These are phyloP conservation scores for Chorisops tibialis DNA, from an alignment of 2,888 invertebrate species.

Conservation along the genomic window DNA sequence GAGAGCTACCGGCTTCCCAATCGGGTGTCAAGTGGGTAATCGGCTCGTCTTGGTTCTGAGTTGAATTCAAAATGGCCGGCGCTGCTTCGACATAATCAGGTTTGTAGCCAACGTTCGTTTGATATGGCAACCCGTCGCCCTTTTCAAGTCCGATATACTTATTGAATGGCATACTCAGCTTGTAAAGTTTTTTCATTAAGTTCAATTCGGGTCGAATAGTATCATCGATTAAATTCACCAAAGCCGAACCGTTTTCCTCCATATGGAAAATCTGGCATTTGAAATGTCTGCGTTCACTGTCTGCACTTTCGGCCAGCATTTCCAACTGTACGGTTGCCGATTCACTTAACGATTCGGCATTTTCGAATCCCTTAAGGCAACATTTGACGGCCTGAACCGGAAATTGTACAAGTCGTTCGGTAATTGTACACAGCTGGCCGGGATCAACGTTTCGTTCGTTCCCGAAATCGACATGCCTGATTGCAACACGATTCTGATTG, in stretches of 20 bases:
- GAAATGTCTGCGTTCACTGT: slow-evolving; percentile 46
- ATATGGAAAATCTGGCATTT: slow-evolving; percentile 49
- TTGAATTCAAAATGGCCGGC: not conserved
- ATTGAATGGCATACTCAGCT: slow-evolving; percentile 50
- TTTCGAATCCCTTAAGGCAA: slow-evolving; percentile 63
- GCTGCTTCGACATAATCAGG: not conserved
- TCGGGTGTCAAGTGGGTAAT: slow-evolving; percentile 34
- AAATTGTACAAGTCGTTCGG: slow-evolving; percentile 61
- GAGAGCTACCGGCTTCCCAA: slow-evolving; percentile 48
- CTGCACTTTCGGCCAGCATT: slow-evolving; percentile 62
- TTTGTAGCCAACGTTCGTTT: not conserved
- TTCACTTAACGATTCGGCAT: slow-evolving; percentile 43
- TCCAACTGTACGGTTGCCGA: slow-evolving; percentile 57
- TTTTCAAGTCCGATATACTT: slow-evolving; percentile 49
- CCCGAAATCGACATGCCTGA: slow-evolving; percentile 93
- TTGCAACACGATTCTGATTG: slow-evolving; percentile 58
- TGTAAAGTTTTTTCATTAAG: slow-evolving; percentile 57
- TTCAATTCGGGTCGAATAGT: slow-evolving; percentile 56
- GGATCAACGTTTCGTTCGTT: slow-evolving; percentile 77
- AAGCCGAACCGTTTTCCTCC: not conserved
- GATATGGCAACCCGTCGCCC: slow-evolving; percentile 35
- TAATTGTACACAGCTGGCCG: slow-evolving; percentile 61
- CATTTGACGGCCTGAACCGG: slow-evolving; percentile 76
- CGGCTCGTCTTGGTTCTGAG: not conserved
- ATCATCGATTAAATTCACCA: slow-evolving; percentile 61